Conservation (phyloP, 2,888 invertebrate species). For the Mimachlamys varia region DNA sequence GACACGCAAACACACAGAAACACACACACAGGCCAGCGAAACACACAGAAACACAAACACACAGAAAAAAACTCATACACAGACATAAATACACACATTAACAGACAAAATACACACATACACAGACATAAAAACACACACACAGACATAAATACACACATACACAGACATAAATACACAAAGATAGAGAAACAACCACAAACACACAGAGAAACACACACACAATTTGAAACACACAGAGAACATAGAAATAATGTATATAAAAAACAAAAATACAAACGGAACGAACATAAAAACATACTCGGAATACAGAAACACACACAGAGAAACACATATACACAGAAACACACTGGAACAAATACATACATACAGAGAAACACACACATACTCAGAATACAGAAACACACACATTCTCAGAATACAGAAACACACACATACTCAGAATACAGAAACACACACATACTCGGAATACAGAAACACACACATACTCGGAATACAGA, state of each 20-base stretch:
- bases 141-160: neutral
- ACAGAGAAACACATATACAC: conserved; percentile 3
- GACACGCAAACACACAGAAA: conserved; percentile 41
- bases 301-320: neutral
- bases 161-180: too few species aligned
- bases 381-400: neutral
- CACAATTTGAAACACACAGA: neutral
- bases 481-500: neutral
- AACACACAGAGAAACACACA: neutral
- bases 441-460: neutral
- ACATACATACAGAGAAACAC: neutral
- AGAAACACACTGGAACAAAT: neutral
- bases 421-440: too few species aligned
- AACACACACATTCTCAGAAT: too few species aligned
- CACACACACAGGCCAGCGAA: conserved; percentile 14
- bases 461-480: neutral
- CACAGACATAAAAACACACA: neutral
- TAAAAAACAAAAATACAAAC: too few species aligned
- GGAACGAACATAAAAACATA: neutral
- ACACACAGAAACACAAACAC: neutral
- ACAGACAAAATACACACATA: neutral
- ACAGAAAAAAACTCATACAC: neutral
- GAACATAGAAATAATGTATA: neutral
- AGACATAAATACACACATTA: conserved; percentile 26
- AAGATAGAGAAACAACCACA: neutral